Conservation (phyloP, 2,113 vertebrate genomes). For the Sylvilagus bachmani region DNA sequence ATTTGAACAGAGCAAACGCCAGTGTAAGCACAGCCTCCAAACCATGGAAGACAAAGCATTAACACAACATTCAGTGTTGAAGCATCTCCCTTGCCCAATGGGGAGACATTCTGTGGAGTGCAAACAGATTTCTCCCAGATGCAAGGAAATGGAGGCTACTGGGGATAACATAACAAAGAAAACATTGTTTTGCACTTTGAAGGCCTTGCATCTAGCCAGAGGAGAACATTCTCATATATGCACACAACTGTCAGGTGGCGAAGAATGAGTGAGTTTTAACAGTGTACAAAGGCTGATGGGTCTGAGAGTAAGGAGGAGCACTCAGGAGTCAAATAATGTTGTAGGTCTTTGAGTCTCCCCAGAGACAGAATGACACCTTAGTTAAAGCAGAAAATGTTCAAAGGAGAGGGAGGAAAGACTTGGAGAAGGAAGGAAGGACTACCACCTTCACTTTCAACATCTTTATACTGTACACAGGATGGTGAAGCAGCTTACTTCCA, state of each 20-base stretch:
- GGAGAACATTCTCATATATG: not conserved
- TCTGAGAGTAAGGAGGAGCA: not conserved
- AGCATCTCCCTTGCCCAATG: not conserved
- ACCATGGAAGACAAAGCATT: not conserved
- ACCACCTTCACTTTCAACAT: not conserved
- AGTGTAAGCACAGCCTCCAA: not conserved
- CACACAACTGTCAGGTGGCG: not conserved
- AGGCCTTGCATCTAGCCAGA: not conserved
- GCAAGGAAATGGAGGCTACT: not conserved
- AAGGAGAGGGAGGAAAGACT: not conserved
- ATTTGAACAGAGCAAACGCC: not conserved
- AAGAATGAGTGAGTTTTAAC: conserved; percentile 2
- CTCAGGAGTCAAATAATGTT: not conserved
- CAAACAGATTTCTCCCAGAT: not conserved
- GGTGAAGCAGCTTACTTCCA: not conserved
- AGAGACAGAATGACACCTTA: not conserved
- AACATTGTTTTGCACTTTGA: not conserved
- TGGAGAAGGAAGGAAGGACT: not conserved
- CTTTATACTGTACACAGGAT: not conserved
- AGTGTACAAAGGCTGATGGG: not conserved
- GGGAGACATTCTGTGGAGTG: not conserved
- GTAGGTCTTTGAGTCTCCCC: not conserved
- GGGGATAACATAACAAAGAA: conserved; percentile 35
- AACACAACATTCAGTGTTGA: not conserved
- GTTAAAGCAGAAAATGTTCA: not conserved